A percentile compares a stretch with the other conserved stretches of the same genome.
phyloP scores from a whole-genome alignment of 2,113 vertebrate species.

The Sylvia atricapilla region DNA sequence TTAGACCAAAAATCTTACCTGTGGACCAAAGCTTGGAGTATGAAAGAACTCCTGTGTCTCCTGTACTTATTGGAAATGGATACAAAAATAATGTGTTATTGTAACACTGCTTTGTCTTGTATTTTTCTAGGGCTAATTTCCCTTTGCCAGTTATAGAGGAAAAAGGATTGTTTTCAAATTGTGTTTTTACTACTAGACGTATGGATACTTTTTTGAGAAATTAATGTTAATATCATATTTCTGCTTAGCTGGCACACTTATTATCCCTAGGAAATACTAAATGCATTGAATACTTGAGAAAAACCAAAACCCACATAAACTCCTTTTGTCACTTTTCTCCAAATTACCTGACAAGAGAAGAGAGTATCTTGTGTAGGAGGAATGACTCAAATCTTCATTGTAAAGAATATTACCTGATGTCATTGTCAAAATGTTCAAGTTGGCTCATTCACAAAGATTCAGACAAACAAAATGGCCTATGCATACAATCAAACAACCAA shows the following conservation, averaged over 20 bases:
- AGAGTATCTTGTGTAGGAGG: background rate
- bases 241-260: background rate
- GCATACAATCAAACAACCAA: background rate
- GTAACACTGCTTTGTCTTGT: background rate
- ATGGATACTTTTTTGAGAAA: background rate
- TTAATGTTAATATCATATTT: background rate
- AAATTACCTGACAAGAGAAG: background rate
- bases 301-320: background rate
- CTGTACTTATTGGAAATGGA: background rate
- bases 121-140: background rate
- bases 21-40: background rate
- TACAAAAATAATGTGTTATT: background rate
- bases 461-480: background rate
- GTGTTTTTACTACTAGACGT: background rate
- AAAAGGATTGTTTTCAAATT: background rate
- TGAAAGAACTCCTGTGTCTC: background rate
- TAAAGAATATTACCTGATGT: background rate
- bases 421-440: background rate
- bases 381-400: slow-evolving; percentile 18
- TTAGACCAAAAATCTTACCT: background rate
- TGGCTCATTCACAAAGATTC: slow-evolving; percentile 27
- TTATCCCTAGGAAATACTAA: background rate
- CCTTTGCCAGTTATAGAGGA: background rate
- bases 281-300: background rate
- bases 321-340: background rate